A percentile compares a stretch with the other conserved stretches of the same genome.
Evolutionary conservation across 2,797 vertebrate species (phyloP).

Genomic region (Typhlichthys eigenmanni): DNA sequence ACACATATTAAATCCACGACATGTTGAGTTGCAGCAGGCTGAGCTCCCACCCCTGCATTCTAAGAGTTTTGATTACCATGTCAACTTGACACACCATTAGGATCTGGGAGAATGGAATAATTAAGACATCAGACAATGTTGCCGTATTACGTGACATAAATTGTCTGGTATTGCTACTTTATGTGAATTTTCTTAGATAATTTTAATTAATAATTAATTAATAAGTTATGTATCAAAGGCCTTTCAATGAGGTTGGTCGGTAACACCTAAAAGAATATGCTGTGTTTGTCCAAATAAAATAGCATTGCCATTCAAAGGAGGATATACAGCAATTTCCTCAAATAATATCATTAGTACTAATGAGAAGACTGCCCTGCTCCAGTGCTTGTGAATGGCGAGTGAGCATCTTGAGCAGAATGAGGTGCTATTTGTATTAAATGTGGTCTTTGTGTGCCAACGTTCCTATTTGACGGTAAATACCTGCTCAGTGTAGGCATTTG

Average conservation of each 20-base stretch:
- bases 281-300: background rate
- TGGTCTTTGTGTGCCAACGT: constrained; percentile 41
- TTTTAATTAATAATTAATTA: too few species aligned
- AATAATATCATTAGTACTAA: constrained; percentile 3
- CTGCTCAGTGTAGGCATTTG: constrained; percentile 36
- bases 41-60: background rate
- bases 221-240: too few species aligned
- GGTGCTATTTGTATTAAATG: constrained; percentile 43
- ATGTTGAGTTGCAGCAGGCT: constrained; percentile 1
- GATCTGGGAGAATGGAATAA: constrained; percentile 6
- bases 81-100: constrained; percentile 25
- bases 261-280: background rate
- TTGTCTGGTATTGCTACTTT: constrained; percentile 1
- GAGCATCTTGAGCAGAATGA: constrained; percentile 1
- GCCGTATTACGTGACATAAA: background rate
- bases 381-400: constrained; percentile 11
- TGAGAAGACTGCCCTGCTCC: constrained; percentile 2
- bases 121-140: background rate
- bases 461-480: constrained; percentile 59
- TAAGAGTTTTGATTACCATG: constrained; percentile 7
- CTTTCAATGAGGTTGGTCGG: background rate
- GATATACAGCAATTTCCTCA: background rate
- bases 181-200: background rate
- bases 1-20: constrained; percentile 10
- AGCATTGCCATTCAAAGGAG: background rate